Base-by-base conservation (phyloP, 2,113 vertebrate genomes). In the Cheilinus undulatus region DNA sequence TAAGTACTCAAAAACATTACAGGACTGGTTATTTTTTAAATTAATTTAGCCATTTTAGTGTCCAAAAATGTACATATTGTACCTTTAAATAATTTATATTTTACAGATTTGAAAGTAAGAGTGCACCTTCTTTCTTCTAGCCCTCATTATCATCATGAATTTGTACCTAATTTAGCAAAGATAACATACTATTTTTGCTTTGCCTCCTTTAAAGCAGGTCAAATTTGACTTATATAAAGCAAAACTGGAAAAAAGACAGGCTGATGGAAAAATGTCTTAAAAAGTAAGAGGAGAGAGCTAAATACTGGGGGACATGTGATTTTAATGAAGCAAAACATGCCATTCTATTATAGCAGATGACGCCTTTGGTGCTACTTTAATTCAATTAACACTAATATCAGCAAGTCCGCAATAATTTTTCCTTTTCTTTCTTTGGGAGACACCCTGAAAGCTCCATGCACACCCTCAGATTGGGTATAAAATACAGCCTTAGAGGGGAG, bases 361-460 rank as follows among this genome's bases (percentile, higher is more conserved):
- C 36, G 64, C 71, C 36, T 53, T 8, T 23, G 62, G 76, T 40
- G 70, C 30, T 49, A 48, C 40, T 80, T 83, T 81, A 69, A 87
- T 88, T 85, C 48, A 88, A 84, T 89, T 77, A 80, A 52, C 28
- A 10, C 64, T 70, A 64, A 69, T 71, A 64, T 75, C 59, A 71
- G 60, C 52, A 7, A 32, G 7, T 56, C 28, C 45, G 60, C 11
- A 70, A 71, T 80, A 50, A 81, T 64, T 27, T 38, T 24, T 28
- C 24, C 24, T 54, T 11, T 65, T 43, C 34, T 52, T 34, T 38
- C 36, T 4, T 30, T 20, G 34, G 70, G 66, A 77, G 62, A 69
- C 42, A 1, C 76, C 75, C 51, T 60, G 30, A 79, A 84, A 82
- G 79, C 43, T 76, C 66, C 26, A 15, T 26, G 42, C 27, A 42